Base-by-base conservation (phyloP, 2,797 vertebrate genomes). In the Trematomus bernacchii region DNA sequence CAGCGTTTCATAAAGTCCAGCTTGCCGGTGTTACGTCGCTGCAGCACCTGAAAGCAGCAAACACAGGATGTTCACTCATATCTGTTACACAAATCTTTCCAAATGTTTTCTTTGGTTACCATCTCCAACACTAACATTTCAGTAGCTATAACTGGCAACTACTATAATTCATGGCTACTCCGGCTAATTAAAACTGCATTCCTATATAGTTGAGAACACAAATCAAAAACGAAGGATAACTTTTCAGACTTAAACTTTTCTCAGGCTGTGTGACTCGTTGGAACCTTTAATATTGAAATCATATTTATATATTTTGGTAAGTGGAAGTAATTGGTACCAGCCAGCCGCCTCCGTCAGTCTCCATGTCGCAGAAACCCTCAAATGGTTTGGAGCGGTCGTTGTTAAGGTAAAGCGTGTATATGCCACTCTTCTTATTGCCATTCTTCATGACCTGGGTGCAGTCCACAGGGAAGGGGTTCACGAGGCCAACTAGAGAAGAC, bases 1-100 rank as follows among this genome's bases (percentile, higher is more conserved):
- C 97, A 98, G 52, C 94, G 94, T 80, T 96, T 97, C 94, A 96
- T 96, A 76, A 99, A 99, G 89, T 97, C 96, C 88, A 97, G 47
- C 81, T 94, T 93, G 0, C 97, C 97, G 0, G 64, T 94, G 80
- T 84, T 96, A 55, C 95, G 92, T 64, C 96, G 96, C 91, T 99
- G 98, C 70, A 99, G 94, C 51, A 98, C 91, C 97, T 98, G 73
- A 85, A 73, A 82, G 50, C 46, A 80, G 19, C 23, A 5, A 65
- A 53, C 6, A n/a, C 37, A 46, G n/a, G 13, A 27, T 46, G 30
- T 76, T 76, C 11, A 81, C n/a, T 44, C 37, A 65, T 43, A 83
- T 66, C 67, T 59, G 59, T 53, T 59, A 30, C 50, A 77, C 4
- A 63, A 70, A 74, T 27, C 8, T 54, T 71, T 84, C 40, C 44